Percentiles rank a stretch among this genome's conserved stretches.
phyloP scores from a whole-genome alignment of 2,888 invertebrate genomes.

The Chrysotoxum bicinctum region DNA sequence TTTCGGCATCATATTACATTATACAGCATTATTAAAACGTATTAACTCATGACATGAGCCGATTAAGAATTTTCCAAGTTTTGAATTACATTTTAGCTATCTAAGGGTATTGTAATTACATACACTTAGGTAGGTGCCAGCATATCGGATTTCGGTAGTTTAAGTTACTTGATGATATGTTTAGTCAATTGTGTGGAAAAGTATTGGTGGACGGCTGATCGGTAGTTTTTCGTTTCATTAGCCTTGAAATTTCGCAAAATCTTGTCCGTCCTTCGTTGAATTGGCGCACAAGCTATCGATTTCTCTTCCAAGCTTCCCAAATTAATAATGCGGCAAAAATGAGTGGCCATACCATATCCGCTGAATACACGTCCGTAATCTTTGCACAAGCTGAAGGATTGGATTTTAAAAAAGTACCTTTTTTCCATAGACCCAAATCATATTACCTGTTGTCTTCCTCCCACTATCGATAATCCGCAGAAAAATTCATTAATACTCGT shows the following conservation, averaged over 20 bases:
- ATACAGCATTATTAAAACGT: constrained; percentile 67
- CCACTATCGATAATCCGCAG: constrained; percentile 65
- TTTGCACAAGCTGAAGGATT: constrained; percentile 52
- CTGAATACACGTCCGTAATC: constrained; percentile 39
- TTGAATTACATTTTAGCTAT: constrained; percentile 76
- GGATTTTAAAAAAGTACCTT: constrained; percentile 34
- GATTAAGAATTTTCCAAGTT: constrained; percentile 80
- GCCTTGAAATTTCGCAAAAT: constrained; percentile 41
- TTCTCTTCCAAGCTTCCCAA: constrained; percentile 54
- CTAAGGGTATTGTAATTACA: constrained; percentile 77
- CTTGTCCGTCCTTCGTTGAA: constrained; percentile 6
- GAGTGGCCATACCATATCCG: constrained; percentile 58
- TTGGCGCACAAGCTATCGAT: constrained; percentile 53
- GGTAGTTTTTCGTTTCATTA: constrained; percentile 70
- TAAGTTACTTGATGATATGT: constrained; percentile 77
- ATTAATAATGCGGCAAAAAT: constrained; percentile 51
- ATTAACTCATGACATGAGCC: constrained; percentile 80
- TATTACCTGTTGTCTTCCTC: constrained; percentile 71
- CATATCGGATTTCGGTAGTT: constrained; percentile 78
- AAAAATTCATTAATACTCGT: constrained; percentile 70
- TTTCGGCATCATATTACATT: constrained; percentile 63
- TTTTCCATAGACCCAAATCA: constrained; percentile 59
- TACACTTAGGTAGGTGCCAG: constrained; percentile 80
- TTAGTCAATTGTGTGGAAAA: constrained; percentile 81
- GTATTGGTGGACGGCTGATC: constrained; percentile 48